Percentiles rank a stretch among this genome's conserved stretches.
Conservation (phyloP, 2,797 vertebrate species). For the Premnoplex brunnescens region DNA sequence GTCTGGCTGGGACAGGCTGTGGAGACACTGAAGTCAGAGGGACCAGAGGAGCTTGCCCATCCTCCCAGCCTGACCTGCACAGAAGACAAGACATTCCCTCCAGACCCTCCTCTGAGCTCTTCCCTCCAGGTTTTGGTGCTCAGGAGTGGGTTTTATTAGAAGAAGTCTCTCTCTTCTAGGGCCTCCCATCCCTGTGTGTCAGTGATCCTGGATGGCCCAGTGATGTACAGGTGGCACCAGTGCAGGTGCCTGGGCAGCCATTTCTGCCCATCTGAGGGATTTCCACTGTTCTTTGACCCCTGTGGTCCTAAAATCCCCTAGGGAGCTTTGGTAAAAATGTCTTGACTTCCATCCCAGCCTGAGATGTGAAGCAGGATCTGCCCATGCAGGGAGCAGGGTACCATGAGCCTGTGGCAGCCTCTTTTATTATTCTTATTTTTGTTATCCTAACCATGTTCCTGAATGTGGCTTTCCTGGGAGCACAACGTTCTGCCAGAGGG, state of each 20-base stretch:
- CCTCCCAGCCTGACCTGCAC: neutral
- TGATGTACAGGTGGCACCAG: neutral
- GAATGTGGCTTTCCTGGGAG: neutral
- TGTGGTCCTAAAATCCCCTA: neutral
- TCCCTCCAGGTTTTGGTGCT: neutral
- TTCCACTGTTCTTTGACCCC: neutral
- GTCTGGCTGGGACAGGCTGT: neutral
- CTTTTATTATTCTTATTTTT: neutral
- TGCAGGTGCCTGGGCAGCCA: neutral
- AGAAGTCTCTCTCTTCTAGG: neutral
- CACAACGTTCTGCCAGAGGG: neutral
- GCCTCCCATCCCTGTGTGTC: neutral
- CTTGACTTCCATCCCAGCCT: neutral
- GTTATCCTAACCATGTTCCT: neutral
- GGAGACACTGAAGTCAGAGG: neutral
- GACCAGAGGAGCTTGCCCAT: neutral
- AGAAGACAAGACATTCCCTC: neutral
- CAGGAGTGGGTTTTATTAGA: neutral
- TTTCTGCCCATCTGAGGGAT: neutral
- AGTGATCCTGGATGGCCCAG: neutral
- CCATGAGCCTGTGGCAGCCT: neutral
- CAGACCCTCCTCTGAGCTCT: neutral
- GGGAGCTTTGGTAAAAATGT: neutral
- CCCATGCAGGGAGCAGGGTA: neutral
- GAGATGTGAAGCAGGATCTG: neutral